A percentile compares a stretch with the other conserved stretches of the same genome.
phyloP scores from a whole-genome alignment of 92 coral and sea anemone genomes.

The Chrysogorgia sp. region DNA sequence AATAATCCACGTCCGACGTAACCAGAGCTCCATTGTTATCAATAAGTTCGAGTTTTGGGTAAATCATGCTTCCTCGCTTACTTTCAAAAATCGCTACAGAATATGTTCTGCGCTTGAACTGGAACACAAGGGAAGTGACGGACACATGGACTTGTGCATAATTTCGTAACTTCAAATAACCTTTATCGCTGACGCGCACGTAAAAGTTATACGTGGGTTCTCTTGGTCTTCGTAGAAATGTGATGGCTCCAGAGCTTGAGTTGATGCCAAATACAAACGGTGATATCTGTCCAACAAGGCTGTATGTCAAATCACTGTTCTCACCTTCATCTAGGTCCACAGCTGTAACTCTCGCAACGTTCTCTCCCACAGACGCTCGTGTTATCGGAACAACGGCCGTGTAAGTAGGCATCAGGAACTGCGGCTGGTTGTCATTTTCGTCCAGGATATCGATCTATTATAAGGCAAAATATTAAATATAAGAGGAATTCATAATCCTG shows the following conservation, averaged over 20 bases:
- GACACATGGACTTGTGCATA: conserved; percentile 71
- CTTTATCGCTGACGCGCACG: conserved; percentile 84
- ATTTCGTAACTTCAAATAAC: conserved; percentile 69
- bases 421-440: conserved; percentile 95
- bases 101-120: conserved; percentile 73
- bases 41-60: conserved; percentile 60
- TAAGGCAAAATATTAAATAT: neutral
- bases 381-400: conserved; percentile 75
- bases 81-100: conserved; percentile 66
- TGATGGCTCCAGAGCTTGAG: conserved; percentile 67
- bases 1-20: conserved; percentile 62
- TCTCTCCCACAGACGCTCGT: conserved; percentile 54
- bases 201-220: conserved; percentile 80
- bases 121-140: conserved; percentile 66
- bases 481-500: neutral
- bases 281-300: conserved; percentile 91
- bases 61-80: conserved; percentile 38
- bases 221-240: conserved; percentile 73
- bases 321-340: conserved; percentile 84
- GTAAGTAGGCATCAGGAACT: conserved; percentile 77
- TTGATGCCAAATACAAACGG: conserved; percentile 88
- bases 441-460: conserved; percentile 75
- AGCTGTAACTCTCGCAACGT: conserved; percentile 81
- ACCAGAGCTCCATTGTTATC: conserved; percentile 64
- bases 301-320: conserved; percentile 79